phyloP scores from a whole-genome alignment of 2,888 invertebrate species.

The Trissonchulus sp. region DNA sequence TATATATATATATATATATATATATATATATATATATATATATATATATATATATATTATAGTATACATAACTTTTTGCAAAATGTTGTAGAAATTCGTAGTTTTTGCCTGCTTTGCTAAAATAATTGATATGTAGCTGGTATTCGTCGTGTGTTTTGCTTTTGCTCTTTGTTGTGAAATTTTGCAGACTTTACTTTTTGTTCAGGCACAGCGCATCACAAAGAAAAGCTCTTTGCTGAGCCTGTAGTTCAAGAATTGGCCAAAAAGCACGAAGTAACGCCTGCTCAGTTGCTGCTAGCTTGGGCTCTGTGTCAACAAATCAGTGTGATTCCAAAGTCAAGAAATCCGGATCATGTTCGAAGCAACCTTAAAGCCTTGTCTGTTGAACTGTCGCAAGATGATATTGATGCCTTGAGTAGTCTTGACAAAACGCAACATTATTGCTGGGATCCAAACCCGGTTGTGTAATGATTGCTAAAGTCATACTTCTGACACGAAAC shows the following conservation, averaged over 20 bases:
- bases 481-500: no score
- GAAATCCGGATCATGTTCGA: constrained; percentile 35
- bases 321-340: constrained; percentile 45
- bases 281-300: constrained; percentile 41
- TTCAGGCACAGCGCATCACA: constrained; percentile 41
- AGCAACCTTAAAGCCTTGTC: constrained; percentile 24
- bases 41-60: no score
- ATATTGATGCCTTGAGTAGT: constrained; percentile 7
- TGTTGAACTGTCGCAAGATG: constrained; percentile 1
- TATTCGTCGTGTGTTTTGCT: no score
- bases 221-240: constrained; percentile 38
- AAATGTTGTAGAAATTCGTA: no score
- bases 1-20: no score
- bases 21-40: no score
- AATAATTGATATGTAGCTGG: no score
- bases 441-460: constrained; percentile 30
- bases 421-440: neutral
- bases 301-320: constrained; percentile 43
- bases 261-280: constrained; percentile 39
- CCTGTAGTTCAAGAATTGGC: constrained; percentile 36
- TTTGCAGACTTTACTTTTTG: no score
- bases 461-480: no score
- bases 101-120: no score
- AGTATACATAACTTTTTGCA: no score
- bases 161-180: no score